phyloP scores from a whole-genome alignment of 2,113 vertebrate genomes.

The Megaceryle torquata region DNA sequence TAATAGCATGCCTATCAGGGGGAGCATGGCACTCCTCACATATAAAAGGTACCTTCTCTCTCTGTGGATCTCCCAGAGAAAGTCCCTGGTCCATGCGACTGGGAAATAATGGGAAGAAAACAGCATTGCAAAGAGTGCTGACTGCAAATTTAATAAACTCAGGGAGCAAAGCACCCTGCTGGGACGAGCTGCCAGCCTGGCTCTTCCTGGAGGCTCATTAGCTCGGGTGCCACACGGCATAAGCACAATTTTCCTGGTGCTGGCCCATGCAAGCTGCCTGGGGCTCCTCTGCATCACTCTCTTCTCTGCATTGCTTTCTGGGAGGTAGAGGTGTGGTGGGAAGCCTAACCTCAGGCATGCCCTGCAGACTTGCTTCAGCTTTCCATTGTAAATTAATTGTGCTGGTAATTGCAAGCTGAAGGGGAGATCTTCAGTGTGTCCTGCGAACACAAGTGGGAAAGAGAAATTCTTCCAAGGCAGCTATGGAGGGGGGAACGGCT shows the following conservation, averaged over 20 bases:
- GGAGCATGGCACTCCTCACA: background rate
- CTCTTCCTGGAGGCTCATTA: background rate
- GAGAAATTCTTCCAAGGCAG: constrained; percentile 4
- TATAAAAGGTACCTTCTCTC: background rate
- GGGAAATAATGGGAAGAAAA: background rate
- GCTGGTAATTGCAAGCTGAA: background rate
- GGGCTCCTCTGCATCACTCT: background rate
- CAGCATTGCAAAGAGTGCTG: background rate
- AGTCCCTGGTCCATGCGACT: background rate
- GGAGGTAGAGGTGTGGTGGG: background rate
- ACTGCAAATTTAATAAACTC: background rate
- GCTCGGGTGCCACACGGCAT: background rate
- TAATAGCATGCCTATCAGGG: background rate
- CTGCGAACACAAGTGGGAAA: background rate
- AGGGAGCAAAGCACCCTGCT: background rate
- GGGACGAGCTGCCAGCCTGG: background rate
- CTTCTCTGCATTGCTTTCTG: background rate
- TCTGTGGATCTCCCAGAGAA: background rate
- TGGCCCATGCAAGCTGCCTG: background rate
- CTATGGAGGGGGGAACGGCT: background rate
- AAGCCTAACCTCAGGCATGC: background rate
- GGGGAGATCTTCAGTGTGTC: background rate
- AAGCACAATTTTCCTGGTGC: background rate
- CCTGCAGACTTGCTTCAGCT: background rate
- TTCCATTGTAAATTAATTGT: background rate